phyloP scores from a whole-genome alignment of 2,888 invertebrate genomes.

The Siphonodentalium dalli region DNA sequence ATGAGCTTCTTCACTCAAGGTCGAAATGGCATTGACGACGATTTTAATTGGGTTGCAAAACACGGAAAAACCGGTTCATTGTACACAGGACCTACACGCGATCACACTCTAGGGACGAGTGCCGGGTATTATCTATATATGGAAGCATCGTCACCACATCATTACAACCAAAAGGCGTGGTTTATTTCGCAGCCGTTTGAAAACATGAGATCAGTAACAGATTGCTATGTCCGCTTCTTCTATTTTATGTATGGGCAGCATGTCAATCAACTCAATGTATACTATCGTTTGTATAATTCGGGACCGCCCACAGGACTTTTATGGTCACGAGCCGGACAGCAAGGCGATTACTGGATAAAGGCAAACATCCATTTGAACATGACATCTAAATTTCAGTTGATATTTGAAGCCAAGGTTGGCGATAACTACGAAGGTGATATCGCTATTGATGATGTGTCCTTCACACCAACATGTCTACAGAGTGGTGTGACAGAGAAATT shows the following conservation, averaged over 20 bases:
- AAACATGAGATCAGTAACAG: constrained; percentile 20
- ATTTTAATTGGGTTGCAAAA: constrained; percentile 48
- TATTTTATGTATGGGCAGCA: constrained; percentile 52
- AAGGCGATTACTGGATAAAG: constrained; percentile 52
- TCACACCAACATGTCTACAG: constrained; percentile 46
- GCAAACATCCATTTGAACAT: constrained; percentile 34
- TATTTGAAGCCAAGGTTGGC: constrained; percentile 54
- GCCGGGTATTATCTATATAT: constrained; percentile 50
- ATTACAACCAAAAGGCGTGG: constrained; percentile 45
- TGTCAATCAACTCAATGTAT: constrained; percentile 42
- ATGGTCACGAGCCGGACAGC: constrained; percentile 34
- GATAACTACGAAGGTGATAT: constrained; percentile 51
- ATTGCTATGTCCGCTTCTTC: constrained; percentile 45
- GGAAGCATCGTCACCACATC: constrained; percentile 38
- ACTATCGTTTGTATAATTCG: constrained; percentile 40
- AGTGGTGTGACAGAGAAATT: constrained; percentile 20
- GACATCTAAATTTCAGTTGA: constrained; percentile 43
- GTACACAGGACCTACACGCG: constrained; percentile 45
- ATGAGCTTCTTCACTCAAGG: constrained; percentile 42
- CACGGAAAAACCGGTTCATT: constrained; percentile 22
- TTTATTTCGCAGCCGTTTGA: constrained; percentile 38
- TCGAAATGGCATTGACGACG: constrained; percentile 37
- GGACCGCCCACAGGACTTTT: constrained; percentile 41
- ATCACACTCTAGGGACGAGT: constrained; percentile 45
- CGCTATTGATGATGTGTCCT: constrained; percentile 59